Conservation (phyloP, 2,888 invertebrate genomes). For the Apantesis nais region DNA sequence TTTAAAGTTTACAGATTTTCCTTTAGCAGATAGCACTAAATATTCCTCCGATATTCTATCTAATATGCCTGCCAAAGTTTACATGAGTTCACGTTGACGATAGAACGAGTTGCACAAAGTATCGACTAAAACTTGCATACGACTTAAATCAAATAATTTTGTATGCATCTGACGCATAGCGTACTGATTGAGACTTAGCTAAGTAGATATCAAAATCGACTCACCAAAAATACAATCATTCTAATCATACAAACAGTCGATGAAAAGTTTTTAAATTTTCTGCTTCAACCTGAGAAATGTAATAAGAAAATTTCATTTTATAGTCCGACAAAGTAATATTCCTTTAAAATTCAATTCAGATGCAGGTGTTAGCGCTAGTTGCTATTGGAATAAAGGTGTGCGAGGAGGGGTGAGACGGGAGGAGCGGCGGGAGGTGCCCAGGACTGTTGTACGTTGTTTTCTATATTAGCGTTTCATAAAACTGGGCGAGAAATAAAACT, state of each 20-base stretch:
- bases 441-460: neutral
- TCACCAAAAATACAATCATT: neutral
- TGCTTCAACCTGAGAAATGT: neutral
- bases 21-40: no score
- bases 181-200: no score
- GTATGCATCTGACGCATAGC: no score
- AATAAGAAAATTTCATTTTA: neutral
- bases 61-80: no score
- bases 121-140: no score
- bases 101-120: no score
- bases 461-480: neutral
- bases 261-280: neutral
- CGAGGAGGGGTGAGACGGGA: neutral
- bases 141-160: no score
- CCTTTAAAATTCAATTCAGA: neutral
- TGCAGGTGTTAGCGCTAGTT: no score
- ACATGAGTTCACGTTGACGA: no score
- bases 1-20: no score
- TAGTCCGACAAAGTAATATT: neutral
- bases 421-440: neutral
- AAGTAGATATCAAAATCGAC: neutral
- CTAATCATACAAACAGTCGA: neutral
- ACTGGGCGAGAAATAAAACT: neutral
- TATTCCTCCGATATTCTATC: no score
- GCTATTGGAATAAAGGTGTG: conserved; percentile 3